Percentiles rank a stretch among this genome's conserved stretches.
These are phyloP conservation scores for Archocentrus centrarchus DNA, from an alignment of 2,113 vertebrate genomes.

Conservation along the genomic window DNA sequence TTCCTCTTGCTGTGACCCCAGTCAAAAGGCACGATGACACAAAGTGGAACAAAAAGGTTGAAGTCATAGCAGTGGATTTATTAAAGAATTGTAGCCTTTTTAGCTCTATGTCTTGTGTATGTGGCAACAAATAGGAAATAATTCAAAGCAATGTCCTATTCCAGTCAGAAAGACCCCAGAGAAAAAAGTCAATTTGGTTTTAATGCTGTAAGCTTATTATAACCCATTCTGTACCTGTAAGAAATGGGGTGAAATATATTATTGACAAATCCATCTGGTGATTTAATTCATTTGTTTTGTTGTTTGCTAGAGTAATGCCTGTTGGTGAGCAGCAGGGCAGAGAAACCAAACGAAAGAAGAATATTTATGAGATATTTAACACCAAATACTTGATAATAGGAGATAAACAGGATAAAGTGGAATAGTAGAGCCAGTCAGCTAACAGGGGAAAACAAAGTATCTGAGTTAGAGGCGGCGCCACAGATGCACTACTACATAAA, in stretches of 20 bases:
- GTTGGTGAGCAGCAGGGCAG: conserved; percentile 32
- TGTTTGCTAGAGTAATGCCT: not conserved
- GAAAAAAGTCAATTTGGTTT: not conserved
- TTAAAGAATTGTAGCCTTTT: not conserved
- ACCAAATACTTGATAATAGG: conserved; percentile 45
- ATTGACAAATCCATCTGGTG: conserved; percentile 34
- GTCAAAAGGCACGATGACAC: not conserved
- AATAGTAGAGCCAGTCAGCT: conserved; percentile 5
- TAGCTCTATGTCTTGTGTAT: not conserved
- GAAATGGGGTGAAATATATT: conserved; percentile 4
- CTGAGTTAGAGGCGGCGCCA: not conserved
- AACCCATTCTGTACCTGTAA: conserved; percentile 24
- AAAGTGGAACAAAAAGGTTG: not conserved
- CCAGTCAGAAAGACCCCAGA: not conserved
- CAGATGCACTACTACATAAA: conserved; percentile 25
- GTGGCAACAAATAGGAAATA: conserved; percentile 1
- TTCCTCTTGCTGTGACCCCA: not conserved
- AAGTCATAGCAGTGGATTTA: not conserved
- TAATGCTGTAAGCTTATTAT: conserved; percentile 20
- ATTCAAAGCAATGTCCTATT: conserved; percentile 13
- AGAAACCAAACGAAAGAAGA: not conserved
- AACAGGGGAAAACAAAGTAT: conserved; percentile 23
- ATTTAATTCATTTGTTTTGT: conserved; percentile 45
- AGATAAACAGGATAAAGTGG: conserved; percentile 17
- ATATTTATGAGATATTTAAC: conserved; percentile 48